These are phyloP conservation scores for Pica pica DNA, from an alignment of 2,113 vertebrate species.

Conservation along the genomic window DNA sequence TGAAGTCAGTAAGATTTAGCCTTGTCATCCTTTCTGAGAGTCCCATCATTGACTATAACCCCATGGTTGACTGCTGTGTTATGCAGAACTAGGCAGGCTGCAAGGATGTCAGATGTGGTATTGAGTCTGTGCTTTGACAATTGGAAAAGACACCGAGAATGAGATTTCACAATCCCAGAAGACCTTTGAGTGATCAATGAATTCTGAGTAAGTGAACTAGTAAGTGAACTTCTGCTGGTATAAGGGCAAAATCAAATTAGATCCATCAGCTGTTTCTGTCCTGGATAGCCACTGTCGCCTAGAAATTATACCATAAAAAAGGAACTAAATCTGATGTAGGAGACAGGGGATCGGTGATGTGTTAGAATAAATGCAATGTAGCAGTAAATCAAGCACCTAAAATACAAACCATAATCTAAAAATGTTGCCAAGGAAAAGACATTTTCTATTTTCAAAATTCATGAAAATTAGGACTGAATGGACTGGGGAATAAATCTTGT, in stretches of 20 bases:
- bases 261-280: slow-evolving; percentile 38
- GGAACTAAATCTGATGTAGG: slow-evolving; percentile 23
- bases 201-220: slow-evolving; percentile 52
- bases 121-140: slow-evolving; percentile 32
- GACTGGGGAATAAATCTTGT: slow-evolving; percentile 3
- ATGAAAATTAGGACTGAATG: slow-evolving; percentile 1
- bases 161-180: slow-evolving; percentile 51
- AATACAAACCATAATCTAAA: neutral
- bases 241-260: slow-evolving; percentile 53
- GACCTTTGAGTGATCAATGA: slow-evolving; percentile 34
- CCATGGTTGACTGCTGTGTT: slow-evolving; percentile 11
- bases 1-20: slow-evolving; percentile 36
- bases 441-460: neutral
- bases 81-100: slow-evolving; percentile 1
- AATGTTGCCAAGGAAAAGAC: neutral
- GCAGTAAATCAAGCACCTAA: slow-evolving; percentile 30
- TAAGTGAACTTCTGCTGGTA: slow-evolving; percentile 41
- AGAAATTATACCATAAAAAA: slow-evolving; percentile 38
- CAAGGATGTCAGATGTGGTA: neutral
- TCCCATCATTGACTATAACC: slow-evolving; percentile 31
- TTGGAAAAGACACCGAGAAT: slow-evolving; percentile 22
- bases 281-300: neutral
- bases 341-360: neutral
- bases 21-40: slow-evolving; percentile 43
- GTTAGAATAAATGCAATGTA: slow-evolving; percentile 42